Percentiles rank a stretch among this genome's conserved stretches.
Conservation (phyloP, 2,113 vertebrate species). For the Tricholaema leucomelas region DNA sequence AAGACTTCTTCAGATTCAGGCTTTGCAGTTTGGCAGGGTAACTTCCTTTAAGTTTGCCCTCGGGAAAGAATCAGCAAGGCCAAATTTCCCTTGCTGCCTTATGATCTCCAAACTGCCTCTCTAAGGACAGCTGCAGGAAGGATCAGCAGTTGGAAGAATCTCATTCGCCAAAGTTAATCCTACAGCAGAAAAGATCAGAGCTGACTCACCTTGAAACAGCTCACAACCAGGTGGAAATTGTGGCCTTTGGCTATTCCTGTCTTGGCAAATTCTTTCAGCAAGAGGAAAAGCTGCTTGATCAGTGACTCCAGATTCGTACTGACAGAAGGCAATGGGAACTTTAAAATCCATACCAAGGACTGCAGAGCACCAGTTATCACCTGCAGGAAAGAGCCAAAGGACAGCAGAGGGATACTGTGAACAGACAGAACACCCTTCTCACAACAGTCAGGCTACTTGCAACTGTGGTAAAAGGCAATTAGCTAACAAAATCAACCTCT, state of each 20-base stretch:
- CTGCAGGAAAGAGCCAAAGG: slow-evolving; percentile 66
- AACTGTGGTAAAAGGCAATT: background rate
- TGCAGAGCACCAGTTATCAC: slow-evolving; percentile 92
- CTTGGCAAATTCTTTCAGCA: slow-evolving; percentile 94
- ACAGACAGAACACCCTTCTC: background rate
- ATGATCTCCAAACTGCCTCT: background rate
- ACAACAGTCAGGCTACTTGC: background rate
- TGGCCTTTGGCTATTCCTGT: slow-evolving; percentile 89
- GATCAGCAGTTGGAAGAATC: background rate
- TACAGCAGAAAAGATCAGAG: background rate
- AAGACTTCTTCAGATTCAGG: background rate
- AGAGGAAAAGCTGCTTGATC: slow-evolving; percentile 88
- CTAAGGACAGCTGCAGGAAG: background rate
- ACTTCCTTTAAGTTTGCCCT: background rate
- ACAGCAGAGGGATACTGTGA: background rate
- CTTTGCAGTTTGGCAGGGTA: background rate
- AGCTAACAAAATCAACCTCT: background rate
- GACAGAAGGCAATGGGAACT: slow-evolving; percentile 89
- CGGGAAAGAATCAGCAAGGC: background rate
- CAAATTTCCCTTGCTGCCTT: background rate
- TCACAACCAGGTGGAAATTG: slow-evolving; percentile 92
- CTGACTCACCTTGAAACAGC: slow-evolving; percentile 92
- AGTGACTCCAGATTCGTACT: slow-evolving; percentile 74
- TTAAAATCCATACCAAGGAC: slow-evolving; percentile 87
- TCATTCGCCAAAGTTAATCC: background rate